Conservation (phyloP, 2,797 vertebrate genomes). For the Telmatherina bonti region DNA sequence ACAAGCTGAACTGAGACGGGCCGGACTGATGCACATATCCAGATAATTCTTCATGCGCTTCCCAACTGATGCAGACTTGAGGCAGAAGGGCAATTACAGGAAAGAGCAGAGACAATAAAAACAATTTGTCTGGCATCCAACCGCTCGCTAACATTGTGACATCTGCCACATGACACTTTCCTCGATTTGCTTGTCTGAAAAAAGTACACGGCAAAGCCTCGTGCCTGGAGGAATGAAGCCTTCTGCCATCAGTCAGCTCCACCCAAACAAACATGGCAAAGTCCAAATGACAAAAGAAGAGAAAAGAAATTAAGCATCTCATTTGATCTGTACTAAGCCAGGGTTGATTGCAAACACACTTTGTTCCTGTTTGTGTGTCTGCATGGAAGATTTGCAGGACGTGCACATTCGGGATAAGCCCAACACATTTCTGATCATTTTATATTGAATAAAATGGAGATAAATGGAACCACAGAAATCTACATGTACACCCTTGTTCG, state of each 20-base stretch:
- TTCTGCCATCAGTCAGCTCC: not conserved
- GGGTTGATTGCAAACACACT: not conserved
- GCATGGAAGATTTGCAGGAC: too few relatives aligned
- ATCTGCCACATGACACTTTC: not conserved
- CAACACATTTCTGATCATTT: too few relatives aligned
- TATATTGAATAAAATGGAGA: too few relatives aligned
- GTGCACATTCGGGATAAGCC: too few relatives aligned
- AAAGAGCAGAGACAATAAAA: constrained; percentile 19
- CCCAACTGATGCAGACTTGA: constrained; percentile 19
- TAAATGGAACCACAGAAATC: too few relatives aligned
- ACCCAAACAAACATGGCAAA: not conserved
- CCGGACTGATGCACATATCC: constrained; percentile 41
- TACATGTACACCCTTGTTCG: too few relatives aligned
- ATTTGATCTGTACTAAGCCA: not conserved
- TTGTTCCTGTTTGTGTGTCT: too few relatives aligned
- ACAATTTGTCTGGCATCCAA: constrained; percentile 11
- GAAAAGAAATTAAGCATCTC: not conserved
- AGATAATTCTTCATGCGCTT: constrained; percentile 37
- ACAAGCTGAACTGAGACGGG: constrained; percentile 39
- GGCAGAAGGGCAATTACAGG: constrained; percentile 38
- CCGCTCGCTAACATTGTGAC: constrained; percentile 8
- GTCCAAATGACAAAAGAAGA: accelerated
- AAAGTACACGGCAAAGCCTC: not conserved
- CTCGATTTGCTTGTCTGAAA: not conserved
- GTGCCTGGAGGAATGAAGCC: not conserved